phyloP scores from a whole-genome alignment of 2,888 invertebrate species.

The Catocala nupta region DNA sequence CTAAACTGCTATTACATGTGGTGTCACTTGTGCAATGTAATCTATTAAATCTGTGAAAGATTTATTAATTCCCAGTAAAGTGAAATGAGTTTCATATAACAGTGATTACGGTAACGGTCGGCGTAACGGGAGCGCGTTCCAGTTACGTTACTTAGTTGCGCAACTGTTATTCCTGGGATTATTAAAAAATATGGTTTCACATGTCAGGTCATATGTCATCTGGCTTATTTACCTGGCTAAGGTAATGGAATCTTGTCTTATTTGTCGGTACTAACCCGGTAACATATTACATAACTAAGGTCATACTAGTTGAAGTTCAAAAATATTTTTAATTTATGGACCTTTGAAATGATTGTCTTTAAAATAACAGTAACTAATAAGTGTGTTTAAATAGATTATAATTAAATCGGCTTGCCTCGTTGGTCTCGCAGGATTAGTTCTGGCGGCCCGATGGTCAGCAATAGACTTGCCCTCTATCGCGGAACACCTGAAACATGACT shows the following conservation, averaged over 20 bases:
- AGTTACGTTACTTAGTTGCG: constrained; percentile 52
- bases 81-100: constrained; percentile 57
- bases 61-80: constrained; percentile 44
- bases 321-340: no score
- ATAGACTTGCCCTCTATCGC: no score
- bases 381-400: no score
- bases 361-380: no score
- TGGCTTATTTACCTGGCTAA: background rate
- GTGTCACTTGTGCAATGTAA: background rate
- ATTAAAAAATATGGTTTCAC: constrained; percentile 19
- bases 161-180: constrained; percentile 52
- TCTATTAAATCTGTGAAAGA: background rate
- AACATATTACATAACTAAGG: no score
- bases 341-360: no score
- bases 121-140: constrained; percentile 70
- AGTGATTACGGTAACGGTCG: constrained; percentile 69
- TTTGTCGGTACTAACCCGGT: background rate
- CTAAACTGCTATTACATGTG: no score
- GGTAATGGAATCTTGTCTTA: background rate
- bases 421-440: no score
- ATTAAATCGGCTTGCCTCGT: no score
- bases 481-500: no score
- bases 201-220: constrained; percentile 10
- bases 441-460: no score
- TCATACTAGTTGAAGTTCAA: no score